Conservation (phyloP, 2,113 vertebrate species). For the Xenopus laevis region DNA sequence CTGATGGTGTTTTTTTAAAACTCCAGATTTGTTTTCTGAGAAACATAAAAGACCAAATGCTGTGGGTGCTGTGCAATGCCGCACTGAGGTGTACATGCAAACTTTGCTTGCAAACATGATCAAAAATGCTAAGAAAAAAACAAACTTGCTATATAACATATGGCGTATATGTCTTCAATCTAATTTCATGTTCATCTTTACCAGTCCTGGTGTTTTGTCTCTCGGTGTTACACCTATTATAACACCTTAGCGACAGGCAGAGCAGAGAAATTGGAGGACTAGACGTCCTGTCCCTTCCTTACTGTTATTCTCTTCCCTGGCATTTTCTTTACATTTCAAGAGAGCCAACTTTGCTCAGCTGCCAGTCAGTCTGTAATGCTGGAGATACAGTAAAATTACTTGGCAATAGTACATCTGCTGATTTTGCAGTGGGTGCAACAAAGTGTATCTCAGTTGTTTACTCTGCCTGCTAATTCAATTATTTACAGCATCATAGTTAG, state of each 20-base stretch:
- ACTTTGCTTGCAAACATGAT: slow-evolving; percentile 17
- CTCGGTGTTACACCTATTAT: slow-evolving; percentile 7
- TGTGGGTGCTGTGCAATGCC: neutral
- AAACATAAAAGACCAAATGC: slow-evolving; percentile 32
- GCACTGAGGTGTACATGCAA: slow-evolving; percentile 4
- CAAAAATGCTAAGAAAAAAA: neutral
- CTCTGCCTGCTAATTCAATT: slow-evolving; percentile 25
- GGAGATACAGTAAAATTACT: slow-evolving; percentile 9
- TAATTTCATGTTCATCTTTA: neutral
- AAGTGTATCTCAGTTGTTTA: slow-evolving; percentile 19
- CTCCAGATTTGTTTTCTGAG: slow-evolving; percentile 25
- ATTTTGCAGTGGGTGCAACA: slow-evolving; percentile 10
- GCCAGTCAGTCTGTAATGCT: slow-evolving; percentile 21
- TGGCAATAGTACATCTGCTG: slow-evolving; percentile 34
- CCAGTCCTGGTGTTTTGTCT: neutral
- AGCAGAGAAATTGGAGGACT: slow-evolving; percentile 6
- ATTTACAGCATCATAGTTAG: slow-evolving; percentile 25
- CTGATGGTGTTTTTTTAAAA: slow-evolving; percentile 16
- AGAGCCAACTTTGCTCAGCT: slow-evolving; percentile 9
- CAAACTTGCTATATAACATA: slow-evolving; percentile 16
- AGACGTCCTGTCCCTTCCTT: slow-evolving; percentile 18
- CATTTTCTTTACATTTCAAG: slow-evolving; percentile 34
- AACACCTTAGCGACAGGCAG: slow-evolving; percentile 9
- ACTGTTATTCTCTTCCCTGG: slow-evolving; percentile 21
- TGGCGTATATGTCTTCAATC: slow-evolving; percentile 3